Base-by-base conservation (phyloP, 1,140 invertebrate species). In the Eriocheir sinensis region DNA sequence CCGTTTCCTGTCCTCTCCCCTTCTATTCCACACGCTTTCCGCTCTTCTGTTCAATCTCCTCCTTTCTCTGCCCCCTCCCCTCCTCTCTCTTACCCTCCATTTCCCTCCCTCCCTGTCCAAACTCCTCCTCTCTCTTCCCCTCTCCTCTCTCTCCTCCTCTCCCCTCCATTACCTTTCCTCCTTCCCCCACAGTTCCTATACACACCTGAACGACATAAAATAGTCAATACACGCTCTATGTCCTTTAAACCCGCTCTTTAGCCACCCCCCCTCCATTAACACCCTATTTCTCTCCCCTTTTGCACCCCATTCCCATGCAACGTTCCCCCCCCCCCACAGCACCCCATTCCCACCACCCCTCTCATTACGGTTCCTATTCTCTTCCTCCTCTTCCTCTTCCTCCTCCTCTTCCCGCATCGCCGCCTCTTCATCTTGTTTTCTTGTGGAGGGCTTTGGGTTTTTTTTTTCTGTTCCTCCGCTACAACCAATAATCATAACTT, bases 251-350 rank as follows among this genome's bases (percentile, higher is more conserved):
- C 27, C n/a, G 4, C 21, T n/a, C 60, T 72, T 72, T 72, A 72
- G 60, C 60, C n/a, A 72, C 60, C 27, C 60, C n/a, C 21, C n/a
- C 60, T 72, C 60, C 27, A 72, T 72, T n/a, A 4, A 72, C 60
- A 72, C 60, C 60, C 60, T 72, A n/a, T n/a, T 72, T 72, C 60
- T n/a, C 60, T n/a, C 60, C 48, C 48, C 12, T n/a, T 72, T 72
- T 72, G n/a, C 60, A 72, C 27, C 60, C 60, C 60, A 21, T 72
- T 72, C n/a, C 17, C 60, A 1, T n/a, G 60, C n/a, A n/a, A 4
- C 60, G n/a, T 72, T 72, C n/a, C n/a, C 60, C 60, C 60, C 27
- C 60, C n/a, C 60, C 60, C 60, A 4, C 60, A n/a, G 21, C 21
- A 72, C 21, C 60, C 27, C 12, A n/a, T 72, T 72, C n/a, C 8